A percentile compares a stretch with the other conserved stretches of the same genome.
phyloP scores from a whole-genome alignment of 2,888 invertebrate genomes.

The Nemurella pictetii region DNA sequence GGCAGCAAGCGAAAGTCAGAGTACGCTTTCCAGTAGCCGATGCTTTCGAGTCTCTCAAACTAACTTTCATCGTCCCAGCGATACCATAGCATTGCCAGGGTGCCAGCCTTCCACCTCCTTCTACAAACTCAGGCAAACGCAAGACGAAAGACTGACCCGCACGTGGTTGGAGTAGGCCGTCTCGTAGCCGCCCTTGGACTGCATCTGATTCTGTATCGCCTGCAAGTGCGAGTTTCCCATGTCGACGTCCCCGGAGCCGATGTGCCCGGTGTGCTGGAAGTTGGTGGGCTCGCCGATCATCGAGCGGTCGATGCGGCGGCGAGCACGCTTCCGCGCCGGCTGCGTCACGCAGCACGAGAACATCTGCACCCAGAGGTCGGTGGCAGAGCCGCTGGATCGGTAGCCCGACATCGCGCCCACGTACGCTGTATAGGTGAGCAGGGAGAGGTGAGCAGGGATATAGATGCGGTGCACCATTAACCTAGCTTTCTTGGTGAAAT shows the following conservation, averaged over 20 bases:
- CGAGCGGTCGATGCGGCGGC: slow-evolving; percentile 72
- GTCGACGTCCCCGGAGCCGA: slow-evolving; percentile 88
- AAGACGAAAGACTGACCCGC: neutral
- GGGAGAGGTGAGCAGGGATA: no score
- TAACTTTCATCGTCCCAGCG: no score
- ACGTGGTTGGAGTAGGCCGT: slow-evolving; percentile 58
- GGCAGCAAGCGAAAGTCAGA: no score
- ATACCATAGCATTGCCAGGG: no score
- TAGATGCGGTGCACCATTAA: no score
- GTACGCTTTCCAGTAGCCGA: no score
- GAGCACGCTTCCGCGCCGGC: slow-evolving; percentile 69
- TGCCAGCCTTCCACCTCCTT: neutral
- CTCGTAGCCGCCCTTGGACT: slow-evolving; percentile 94
- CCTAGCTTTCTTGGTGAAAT: no score
- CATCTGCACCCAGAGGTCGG: slow-evolving; percentile 88
- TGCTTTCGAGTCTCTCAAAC: no score
- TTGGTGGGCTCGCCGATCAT: slow-evolving; percentile 97
- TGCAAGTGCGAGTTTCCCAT: slow-evolving; percentile 80
- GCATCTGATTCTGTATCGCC: slow-evolving; percentile 92
- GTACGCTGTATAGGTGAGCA: no score
- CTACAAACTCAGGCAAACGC: no score
- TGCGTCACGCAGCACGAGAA: slow-evolving; percentile 83
- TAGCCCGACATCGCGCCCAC: slow-evolving; percentile 38
- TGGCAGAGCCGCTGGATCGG: slow-evolving; percentile 59
- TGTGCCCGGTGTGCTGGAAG: slow-evolving; percentile 92